phyloP scores from a whole-genome alignment of 64 coral and sea anemone species.

The Dendrophyllia cribrosa region DNA sequence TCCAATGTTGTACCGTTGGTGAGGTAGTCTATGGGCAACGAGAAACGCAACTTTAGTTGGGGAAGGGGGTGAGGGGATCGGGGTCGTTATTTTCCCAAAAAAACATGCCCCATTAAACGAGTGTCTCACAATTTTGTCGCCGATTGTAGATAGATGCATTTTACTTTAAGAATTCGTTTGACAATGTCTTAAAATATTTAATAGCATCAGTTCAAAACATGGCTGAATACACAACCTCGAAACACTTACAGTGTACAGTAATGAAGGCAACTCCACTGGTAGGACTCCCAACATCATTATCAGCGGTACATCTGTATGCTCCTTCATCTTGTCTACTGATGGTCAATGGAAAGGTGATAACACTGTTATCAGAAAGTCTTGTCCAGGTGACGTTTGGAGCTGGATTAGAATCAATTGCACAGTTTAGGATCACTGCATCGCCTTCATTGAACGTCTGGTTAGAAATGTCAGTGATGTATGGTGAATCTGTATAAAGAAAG shows the following conservation, averaged over 20 bases:
- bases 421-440: background rate
- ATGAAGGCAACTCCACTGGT: background rate
- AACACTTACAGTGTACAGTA: slow-evolving; percentile 40
- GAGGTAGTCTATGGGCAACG: too few species aligned
- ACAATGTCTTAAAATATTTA: too few species aligned
- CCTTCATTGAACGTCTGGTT: slow-evolving; percentile 7
- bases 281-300: slow-evolving; percentile 27
- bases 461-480: slow-evolving; percentile 7
- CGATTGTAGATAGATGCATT: too few species aligned
- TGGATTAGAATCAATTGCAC: background rate
- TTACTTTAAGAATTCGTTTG: too few species aligned
- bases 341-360: background rate
- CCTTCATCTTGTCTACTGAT: slow-evolving; percentile 7
- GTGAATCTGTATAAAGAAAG: background rate
- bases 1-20: too few species aligned
- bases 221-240: too few species aligned
- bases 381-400: slow-evolving; percentile 44
- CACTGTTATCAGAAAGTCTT: background rate
- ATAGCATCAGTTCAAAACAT: too few species aligned
- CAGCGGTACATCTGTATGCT: slow-evolving; percentile 34
- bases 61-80: too few species aligned
- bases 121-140: too few species aligned
- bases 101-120: too few species aligned
- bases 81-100: too few species aligned
- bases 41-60: too few species aligned